Conservation (phyloP, 2,888 invertebrate genomes). For the Osedax fenrisi region DNA sequence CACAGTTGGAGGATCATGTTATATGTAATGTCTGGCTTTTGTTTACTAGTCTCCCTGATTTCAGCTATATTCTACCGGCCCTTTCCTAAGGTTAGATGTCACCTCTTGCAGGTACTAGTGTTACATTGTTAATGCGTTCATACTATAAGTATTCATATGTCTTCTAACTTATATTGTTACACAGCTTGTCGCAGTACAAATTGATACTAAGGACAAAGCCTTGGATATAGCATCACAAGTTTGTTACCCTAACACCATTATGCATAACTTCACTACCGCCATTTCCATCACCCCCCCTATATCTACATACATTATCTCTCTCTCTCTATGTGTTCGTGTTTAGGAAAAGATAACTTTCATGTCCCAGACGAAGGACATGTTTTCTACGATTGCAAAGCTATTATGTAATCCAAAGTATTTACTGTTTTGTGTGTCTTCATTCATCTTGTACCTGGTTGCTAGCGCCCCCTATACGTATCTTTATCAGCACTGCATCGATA, state of each 20-base stretch:
- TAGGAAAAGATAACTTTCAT: background rate
- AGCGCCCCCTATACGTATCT: background rate
- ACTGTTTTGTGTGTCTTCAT: background rate
- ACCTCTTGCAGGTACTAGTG: no score
- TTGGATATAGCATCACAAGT: no score
- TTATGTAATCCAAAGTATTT: background rate
- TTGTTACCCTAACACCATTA: no score
- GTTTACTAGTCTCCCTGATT: background rate
- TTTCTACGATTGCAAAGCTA: background rate
- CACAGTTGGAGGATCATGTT: background rate
- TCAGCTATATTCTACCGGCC: background rate
- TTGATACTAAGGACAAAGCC: no score
- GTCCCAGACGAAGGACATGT: background rate
- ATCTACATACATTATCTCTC: no score
- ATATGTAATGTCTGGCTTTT: background rate
- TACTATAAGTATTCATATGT: no score
- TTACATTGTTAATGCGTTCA: no score
- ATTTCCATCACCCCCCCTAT: no score
- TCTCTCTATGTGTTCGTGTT: no score
- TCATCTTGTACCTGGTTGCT: background rate
- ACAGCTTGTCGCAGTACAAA: no score
- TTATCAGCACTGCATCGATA: background rate
- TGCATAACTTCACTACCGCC: no score
- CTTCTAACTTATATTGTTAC: no score
- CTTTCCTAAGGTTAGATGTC: background rate